phyloP scores from a whole-genome alignment of 2,113 vertebrate species.

The Cheirogaleus medius region DNA sequence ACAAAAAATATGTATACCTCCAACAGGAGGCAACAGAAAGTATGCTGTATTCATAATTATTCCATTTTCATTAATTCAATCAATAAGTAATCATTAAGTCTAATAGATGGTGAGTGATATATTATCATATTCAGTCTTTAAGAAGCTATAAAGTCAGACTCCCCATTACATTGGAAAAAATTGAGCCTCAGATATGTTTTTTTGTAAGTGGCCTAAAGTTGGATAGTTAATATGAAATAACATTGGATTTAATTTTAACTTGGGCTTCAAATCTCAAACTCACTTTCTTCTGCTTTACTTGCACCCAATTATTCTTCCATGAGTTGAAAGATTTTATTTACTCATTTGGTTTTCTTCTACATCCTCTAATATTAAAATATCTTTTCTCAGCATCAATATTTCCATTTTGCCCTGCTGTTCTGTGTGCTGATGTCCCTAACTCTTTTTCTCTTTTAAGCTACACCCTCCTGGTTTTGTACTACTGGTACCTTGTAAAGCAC shows the following conservation, averaged over 20 bases:
- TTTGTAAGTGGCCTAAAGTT: not conserved
- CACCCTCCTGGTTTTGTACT: too few relatives aligned
- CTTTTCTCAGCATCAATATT: not conserved
- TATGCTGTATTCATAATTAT: not conserved
- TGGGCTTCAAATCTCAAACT: not conserved
- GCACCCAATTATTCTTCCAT: not conserved
- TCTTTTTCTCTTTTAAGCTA: not conserved
- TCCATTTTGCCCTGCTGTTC: not conserved
- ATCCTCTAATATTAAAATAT: not conserved
- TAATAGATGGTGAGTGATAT: not conserved
- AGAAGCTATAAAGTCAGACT: not conserved
- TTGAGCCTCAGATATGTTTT: not conserved
- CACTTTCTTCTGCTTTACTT: not conserved
- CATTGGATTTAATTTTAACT: not conserved
- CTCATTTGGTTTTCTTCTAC: not conserved
- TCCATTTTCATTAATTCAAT: slow-evolving; percentile 10
- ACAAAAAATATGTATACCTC: not conserved
- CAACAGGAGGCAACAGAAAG: not conserved
- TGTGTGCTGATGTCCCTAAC: not conserved
- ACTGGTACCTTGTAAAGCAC: not conserved
- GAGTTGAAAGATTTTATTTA: not conserved
- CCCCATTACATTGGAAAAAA: not conserved
- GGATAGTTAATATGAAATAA: not conserved
- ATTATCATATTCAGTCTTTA: not conserved
- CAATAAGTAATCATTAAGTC: not conserved